Conservation (phyloP, 1,140 invertebrate species). For the Bathynomus jamesi region DNA sequence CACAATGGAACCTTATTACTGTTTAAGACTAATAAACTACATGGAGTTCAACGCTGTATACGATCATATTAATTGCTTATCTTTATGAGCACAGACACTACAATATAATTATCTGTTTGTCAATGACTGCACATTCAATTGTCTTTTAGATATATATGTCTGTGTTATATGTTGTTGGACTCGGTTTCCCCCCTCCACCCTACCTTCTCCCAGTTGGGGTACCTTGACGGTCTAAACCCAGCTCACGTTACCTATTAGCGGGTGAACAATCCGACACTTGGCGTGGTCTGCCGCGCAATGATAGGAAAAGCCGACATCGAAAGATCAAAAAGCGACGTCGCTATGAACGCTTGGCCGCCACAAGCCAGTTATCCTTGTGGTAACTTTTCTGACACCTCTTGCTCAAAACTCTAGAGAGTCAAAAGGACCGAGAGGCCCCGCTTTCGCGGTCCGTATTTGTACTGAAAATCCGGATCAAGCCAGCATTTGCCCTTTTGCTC, state of each 20-base stretch:
- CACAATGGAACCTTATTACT: too few species aligned
- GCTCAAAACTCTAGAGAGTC: slow-evolving; percentile 59
- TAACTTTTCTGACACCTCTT: slow-evolving; percentile 76
- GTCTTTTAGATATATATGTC: too few species aligned
- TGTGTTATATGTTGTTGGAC: too few species aligned
- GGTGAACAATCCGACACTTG: slow-evolving; percentile 9
- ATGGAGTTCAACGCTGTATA: too few species aligned
- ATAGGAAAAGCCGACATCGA: slow-evolving; percentile 79
- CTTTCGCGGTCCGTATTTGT: slow-evolving; percentile 40
- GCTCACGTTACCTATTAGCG: not conserved
- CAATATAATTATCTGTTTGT: too few species aligned
- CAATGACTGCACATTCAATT: too few species aligned
- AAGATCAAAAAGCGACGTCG: slow-evolving; percentile 76
- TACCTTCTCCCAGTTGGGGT: too few species aligned
- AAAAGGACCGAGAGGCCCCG: not conserved
- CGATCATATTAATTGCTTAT: too few species aligned
- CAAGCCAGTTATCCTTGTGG: slow-evolving; percentile 77
- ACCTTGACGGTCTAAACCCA: slow-evolving; percentile 11
- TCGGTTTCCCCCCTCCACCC: too few species aligned
- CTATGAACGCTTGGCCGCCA: slow-evolving; percentile 75
- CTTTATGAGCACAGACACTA: too few species aligned
- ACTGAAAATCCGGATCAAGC: slow-evolving; percentile 67
- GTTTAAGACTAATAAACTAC: too few species aligned
- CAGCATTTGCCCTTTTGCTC: slow-evolving; percentile 75
- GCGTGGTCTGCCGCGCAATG: slow-evolving; percentile 49